Percentiles rank a stretch among this genome's conserved stretches.
Evolutionary conservation across 30 jellyfish, hydroid and myxozoan species (phyloP).

Genomic region (Aurelia aurita complex sp. Pacific): DNA sequence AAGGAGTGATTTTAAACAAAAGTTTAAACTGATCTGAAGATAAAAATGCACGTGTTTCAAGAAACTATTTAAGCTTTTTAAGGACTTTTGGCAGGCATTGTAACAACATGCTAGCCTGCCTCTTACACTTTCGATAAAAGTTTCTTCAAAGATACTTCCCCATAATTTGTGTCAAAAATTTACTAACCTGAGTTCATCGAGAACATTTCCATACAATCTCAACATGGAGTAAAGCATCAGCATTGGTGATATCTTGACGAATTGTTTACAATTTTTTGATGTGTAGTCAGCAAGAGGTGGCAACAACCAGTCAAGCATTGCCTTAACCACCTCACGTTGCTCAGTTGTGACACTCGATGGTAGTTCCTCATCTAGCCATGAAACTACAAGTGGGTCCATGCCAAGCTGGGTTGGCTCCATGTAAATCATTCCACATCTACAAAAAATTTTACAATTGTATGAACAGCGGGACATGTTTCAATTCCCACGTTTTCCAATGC

Average conservation of each 20-base stretch:
- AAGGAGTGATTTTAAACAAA: too few species aligned
- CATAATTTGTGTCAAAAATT: too few species aligned
- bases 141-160: too few species aligned
- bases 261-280: conserved; percentile 43
- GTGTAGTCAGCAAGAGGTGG: conserved; percentile 56
- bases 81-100: too few species aligned
- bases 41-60: too few species aligned
- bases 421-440: conserved; percentile 73
- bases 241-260: conserved; percentile 48
- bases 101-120: too few species aligned
- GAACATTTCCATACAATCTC: conserved; percentile 37
- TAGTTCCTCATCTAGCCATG: conserved; percentile 56
- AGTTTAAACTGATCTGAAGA: too few species aligned
- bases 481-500: too few species aligned
- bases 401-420: conserved; percentile 74
- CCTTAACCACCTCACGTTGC: conserved; percentile 44
- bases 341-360: conserved; percentile 39
- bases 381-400: conserved; percentile 30
- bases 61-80: too few species aligned
- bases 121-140: too few species aligned
- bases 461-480: too few species aligned
- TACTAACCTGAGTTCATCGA: conserved; percentile 65
- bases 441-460: neutral
- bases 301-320: conserved; percentile 37
- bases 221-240: conserved; percentile 64